Percentiles rank a stretch among this genome's conserved stretches.
Evolutionary conservation across 2,888 invertebrate species (phyloP).

Genomic region (Drosophila melanosoma): DNA sequence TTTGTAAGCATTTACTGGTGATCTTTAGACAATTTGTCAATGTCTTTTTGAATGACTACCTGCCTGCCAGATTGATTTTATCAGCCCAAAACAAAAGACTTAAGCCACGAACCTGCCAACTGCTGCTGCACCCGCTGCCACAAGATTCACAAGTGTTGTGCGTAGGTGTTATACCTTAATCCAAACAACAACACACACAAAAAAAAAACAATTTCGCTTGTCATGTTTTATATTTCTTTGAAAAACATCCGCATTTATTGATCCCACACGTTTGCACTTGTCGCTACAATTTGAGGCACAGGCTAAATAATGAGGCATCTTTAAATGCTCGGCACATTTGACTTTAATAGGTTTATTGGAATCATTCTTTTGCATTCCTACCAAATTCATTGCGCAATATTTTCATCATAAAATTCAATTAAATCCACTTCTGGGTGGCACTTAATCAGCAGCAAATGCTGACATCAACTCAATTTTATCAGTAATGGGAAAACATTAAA

Average conservation of each 20-base stretch:
- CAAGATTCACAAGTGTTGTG: conserved; percentile 15
- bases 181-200: conserved; percentile 9
- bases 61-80: conserved; percentile 13
- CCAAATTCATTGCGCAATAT: conserved; percentile 36
- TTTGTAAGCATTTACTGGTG: neutral
- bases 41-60: neutral
- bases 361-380: conserved; percentile 24
- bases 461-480: neutral
- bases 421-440: conserved; percentile 39
- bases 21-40: conserved; percentile 13
- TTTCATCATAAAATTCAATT: conserved; percentile 12
- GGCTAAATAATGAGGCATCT: conserved; percentile 46
- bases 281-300: conserved; percentile 30
- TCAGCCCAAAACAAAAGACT: conserved; percentile 64
- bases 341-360: conserved; percentile 17
- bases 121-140: neutral
- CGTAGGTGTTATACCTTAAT: conserved; percentile 22
- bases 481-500: conserved; percentile 9
- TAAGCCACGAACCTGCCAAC: conserved; percentile 60
- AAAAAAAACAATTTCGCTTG: conserved; percentile 31
- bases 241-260: conserved; percentile 38
- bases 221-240: conserved; percentile 47
- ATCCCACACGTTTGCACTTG: conserved; percentile 44
- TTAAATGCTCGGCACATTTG: conserved; percentile 53
- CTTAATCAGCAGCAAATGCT: conserved; percentile 6